phyloP scores from a whole-genome alignment of 1,140 invertebrate species.

The Neelides sp. region DNA sequence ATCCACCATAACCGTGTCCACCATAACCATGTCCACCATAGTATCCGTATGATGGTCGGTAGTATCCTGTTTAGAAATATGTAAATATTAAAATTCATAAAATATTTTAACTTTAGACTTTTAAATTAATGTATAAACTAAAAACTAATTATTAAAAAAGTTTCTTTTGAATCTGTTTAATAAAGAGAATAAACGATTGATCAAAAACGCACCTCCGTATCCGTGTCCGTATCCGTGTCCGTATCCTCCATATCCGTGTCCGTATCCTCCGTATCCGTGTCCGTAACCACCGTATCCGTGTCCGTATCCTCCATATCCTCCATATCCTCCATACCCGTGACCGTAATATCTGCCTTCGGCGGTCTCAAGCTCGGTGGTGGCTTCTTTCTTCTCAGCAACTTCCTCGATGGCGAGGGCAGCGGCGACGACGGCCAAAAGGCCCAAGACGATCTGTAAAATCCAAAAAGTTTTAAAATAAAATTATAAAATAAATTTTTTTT shows the following conservation, averaged over 20 bases:
- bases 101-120: neutral
- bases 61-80: neutral
- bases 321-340: constrained; percentile 1
- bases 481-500: neutral
- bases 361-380: constrained; percentile 18
- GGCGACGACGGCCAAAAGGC: constrained; percentile 10
- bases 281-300: constrained; percentile 1
- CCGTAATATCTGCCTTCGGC: constrained; percentile 22
- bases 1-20: neutral
- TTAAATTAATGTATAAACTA: neutral
- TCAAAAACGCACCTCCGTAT: too few species aligned
- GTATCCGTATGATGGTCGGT: too few species aligned
- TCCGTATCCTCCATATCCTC: neutral
- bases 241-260: neutral
- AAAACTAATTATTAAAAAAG: too few species aligned
- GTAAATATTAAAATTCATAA: neutral
- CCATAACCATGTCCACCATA: constrained; percentile 1
- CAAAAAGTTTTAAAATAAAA: too few species aligned
- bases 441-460: neutral
- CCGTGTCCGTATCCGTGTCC: too few species aligned
- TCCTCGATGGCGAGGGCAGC: constrained; percentile 13
- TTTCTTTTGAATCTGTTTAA: too few species aligned
- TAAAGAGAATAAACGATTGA: too few species aligned
- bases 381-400: constrained; percentile 14
- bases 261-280: constrained; percentile 1